Conservation (phyloP, 2,888 invertebrate genomes). For the Achlya flavicornis region DNA sequence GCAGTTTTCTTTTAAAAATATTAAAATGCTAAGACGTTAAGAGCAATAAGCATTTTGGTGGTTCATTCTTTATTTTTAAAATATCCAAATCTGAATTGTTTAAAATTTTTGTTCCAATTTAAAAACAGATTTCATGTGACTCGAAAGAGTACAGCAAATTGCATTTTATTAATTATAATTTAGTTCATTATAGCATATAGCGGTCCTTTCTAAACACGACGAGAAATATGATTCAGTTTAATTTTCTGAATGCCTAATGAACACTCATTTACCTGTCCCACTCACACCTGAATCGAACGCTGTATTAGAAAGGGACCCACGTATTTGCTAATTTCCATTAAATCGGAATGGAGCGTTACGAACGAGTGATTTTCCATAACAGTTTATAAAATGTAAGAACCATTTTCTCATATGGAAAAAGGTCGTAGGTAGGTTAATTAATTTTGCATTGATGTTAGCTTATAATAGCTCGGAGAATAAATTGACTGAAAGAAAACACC, state of each 20-base stretch:
- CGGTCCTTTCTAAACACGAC: slow-evolving; percentile 52
- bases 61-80: too few species aligned
- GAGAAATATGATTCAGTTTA: slow-evolving; percentile 72
- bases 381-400: not conserved
- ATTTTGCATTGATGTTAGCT: slow-evolving; percentile 36
- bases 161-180: not conserved
- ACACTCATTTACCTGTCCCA: slow-evolving; percentile 57
- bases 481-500: slow-evolving; percentile 8
- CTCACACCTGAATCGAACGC: slow-evolving; percentile 19
- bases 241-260: slow-evolving; percentile 76
- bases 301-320: slow-evolving; percentile 35
- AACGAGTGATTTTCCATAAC: slow-evolving; percentile 14
- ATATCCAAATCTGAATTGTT: too few species aligned
- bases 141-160: too few species aligned
- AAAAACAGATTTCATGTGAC: too few species aligned
- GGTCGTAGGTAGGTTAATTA: slow-evolving; percentile 30
- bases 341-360: slow-evolving; percentile 17
- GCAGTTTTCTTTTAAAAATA: too few species aligned
- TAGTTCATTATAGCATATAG: slow-evolving; percentile 35
- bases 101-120: too few species aligned
- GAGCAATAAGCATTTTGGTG: too few species aligned
- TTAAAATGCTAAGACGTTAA: too few species aligned
- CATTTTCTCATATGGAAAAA: slow-evolving; percentile 21
- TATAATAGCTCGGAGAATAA: slow-evolving; percentile 21
- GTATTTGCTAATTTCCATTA: slow-evolving; percentile 19